phyloP scores from a whole-genome alignment of 2,888 invertebrate species.

The Syrphus vitripennis region DNA sequence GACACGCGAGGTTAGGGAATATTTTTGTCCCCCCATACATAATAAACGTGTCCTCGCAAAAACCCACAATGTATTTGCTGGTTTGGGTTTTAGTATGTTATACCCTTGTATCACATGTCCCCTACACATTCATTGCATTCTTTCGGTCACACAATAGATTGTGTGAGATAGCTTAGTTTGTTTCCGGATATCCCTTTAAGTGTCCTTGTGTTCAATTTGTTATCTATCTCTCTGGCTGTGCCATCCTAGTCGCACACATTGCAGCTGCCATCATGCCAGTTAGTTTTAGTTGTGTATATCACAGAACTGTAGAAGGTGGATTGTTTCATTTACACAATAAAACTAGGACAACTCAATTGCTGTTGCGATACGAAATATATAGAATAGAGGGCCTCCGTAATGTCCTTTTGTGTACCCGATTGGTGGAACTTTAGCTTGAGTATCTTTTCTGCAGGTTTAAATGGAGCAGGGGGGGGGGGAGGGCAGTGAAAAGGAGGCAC shows the following conservation, averaged over 20 bases:
- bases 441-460: background rate
- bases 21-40: background rate
- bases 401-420: conserved; percentile 55
- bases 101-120: conserved; percentile 39
- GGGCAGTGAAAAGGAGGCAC: conserved; percentile 5
- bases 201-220: conserved; percentile 63
- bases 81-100: conserved; percentile 38
- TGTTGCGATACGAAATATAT: background rate
- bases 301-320: conserved; percentile 18
- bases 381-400: conserved; percentile 23
- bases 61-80: background rate
- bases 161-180: conserved; percentile 46
- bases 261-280: conserved; percentile 18
- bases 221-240: conserved; percentile 23
- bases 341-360: conserved; percentile 48
- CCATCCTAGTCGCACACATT: conserved; percentile 10
- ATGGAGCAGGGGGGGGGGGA: background rate
- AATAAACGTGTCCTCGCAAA: conserved; percentile 38
- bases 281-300: background rate
- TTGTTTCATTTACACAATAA: conserved; percentile 63
- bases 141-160: conserved; percentile 30
- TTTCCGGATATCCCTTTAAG: conserved; percentile 65
- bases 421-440: conserved; percentile 22
- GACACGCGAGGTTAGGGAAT: background rate
- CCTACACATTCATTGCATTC: conserved; percentile 47